Percentiles rank a stretch among this genome's conserved stretches.
phyloP scores from a whole-genome alignment of 2,113 vertebrate genomes.

The Jaculus jaculus region DNA sequence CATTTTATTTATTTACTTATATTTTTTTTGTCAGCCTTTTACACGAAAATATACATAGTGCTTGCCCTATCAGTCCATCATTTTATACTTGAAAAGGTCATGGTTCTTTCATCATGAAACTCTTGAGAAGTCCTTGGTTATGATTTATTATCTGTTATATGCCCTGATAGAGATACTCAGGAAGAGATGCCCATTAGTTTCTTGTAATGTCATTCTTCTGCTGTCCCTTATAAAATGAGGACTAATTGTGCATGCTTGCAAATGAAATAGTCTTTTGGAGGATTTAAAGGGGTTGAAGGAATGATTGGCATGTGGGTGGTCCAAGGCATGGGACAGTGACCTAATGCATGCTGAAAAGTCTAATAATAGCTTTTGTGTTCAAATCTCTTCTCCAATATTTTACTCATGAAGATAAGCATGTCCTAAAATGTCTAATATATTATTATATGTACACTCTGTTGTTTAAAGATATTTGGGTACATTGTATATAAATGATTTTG shows the following conservation, averaged over 20 bases:
- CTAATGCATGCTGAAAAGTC: neutral
- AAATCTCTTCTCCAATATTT: neutral
- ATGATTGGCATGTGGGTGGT: neutral
- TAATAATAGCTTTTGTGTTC: neutral
- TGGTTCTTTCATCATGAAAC: slow-evolving; percentile 44
- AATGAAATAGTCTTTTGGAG: neutral
- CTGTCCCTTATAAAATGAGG: slow-evolving; percentile 21
- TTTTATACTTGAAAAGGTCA: slow-evolving; percentile 63
- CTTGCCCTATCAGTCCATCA: slow-evolving; percentile 44
- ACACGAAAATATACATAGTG: slow-evolving; percentile 28
- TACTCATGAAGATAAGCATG: neutral
- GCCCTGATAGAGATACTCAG: slow-evolving; percentile 46
- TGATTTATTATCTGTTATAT: slow-evolving; percentile 62
- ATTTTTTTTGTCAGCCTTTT: neutral
- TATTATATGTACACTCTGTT: neutral
- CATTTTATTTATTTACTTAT: neutral
- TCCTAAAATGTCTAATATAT: slow-evolving; percentile 8
- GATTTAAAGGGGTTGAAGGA: slow-evolving; percentile 26
- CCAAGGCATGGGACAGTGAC: neutral
- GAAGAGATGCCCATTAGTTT: slow-evolving; percentile 31
- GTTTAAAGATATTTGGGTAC: neutral
- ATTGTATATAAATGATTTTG: neutral
- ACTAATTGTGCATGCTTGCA: neutral
- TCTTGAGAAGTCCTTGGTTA: slow-evolving; percentile 46
- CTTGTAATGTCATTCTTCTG: slow-evolving; percentile 19